A percentile compares a stretch with the other conserved stretches of the same genome.
Conservation (phyloP, 2,888 invertebrate genomes). For the Patella depressa region DNA sequence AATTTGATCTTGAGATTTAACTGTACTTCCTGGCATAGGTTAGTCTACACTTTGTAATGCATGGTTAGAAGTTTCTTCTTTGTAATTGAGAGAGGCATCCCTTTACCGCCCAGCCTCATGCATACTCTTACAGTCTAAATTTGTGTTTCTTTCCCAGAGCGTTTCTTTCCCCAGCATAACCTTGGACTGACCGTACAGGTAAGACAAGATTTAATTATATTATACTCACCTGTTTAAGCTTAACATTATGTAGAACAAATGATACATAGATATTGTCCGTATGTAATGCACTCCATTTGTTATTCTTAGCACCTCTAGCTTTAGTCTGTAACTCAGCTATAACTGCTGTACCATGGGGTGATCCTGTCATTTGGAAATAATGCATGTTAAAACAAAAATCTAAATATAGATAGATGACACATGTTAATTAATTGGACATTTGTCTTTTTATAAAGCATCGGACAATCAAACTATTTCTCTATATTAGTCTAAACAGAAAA, state of each 20-base stretch:
- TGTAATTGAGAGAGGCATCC: too few species aligned
- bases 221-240: slow-evolving; percentile 9
- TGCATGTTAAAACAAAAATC: background rate
- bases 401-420: too few species aligned
- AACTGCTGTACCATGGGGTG: slow-evolving; percentile 45
- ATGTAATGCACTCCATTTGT: slow-evolving; percentile 45
- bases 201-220: background rate
- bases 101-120: background rate
- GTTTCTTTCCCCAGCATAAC: slow-evolving; percentile 8
- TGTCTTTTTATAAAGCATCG: too few species aligned
- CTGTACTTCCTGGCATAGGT: too few species aligned
- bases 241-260: slow-evolving; percentile 38
- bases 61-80: too few species aligned
- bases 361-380: slow-evolving; percentile 29
- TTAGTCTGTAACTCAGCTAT: slow-evolving; percentile 48
- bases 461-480: too few species aligned
- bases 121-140: too few species aligned
- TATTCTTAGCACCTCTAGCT: slow-evolving; percentile 45
- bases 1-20: too few species aligned
- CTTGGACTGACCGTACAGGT: background rate
- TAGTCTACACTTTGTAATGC: too few species aligned
- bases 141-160: background rate
- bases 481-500: slow-evolving; percentile 8
- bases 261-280: slow-evolving; percentile 50
- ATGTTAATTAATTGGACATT: too few species aligned